Evolutionary conservation across 2,113 vertebrate species (phyloP).

Genomic region (Misgurnus mizolepis): DNA sequence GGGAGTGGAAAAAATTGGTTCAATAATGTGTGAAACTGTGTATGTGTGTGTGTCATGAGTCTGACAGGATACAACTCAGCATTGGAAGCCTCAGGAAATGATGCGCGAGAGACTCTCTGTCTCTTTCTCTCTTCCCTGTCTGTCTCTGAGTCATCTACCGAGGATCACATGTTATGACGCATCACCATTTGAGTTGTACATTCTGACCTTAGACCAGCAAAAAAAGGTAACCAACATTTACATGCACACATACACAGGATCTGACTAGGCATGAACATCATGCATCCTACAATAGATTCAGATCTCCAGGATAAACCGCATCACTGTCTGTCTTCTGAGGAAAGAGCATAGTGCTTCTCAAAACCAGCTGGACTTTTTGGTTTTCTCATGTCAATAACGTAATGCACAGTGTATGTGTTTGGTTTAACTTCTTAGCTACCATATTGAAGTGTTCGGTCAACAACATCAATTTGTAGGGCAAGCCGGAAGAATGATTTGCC

Average conservation of each 20-base stretch:
- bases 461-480: too few relatives aligned
- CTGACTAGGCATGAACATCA: constrained; percentile 5
- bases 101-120: constrained; percentile 36
- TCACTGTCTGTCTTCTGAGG: constrained; percentile 20
- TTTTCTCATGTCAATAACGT: too few relatives aligned
- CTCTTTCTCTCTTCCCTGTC: constrained; percentile 23
- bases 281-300: constrained; percentile 1
- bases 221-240: constrained; percentile 3
- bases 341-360: not conserved
- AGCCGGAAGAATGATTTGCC: too few relatives aligned
- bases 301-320: constrained; percentile 6
- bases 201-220: constrained; percentile 8
- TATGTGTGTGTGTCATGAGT: not conserved
- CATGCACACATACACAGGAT: constrained; percentile 4
- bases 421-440: too few relatives aligned
- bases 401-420: too few relatives aligned
- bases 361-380: too few relatives aligned
- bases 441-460: too few relatives aligned
- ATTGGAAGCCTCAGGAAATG: constrained; percentile 25
- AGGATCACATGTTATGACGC: constrained; percentile 38
- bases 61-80: constrained; percentile 31
- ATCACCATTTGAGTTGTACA: constrained; percentile 18
- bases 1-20: not conserved
- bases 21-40: not conserved
- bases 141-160: constrained; percentile 24